Conservation (phyloP, 53 echinoderm and acorn worm genomes). For the Patiria pectinifera region DNA sequence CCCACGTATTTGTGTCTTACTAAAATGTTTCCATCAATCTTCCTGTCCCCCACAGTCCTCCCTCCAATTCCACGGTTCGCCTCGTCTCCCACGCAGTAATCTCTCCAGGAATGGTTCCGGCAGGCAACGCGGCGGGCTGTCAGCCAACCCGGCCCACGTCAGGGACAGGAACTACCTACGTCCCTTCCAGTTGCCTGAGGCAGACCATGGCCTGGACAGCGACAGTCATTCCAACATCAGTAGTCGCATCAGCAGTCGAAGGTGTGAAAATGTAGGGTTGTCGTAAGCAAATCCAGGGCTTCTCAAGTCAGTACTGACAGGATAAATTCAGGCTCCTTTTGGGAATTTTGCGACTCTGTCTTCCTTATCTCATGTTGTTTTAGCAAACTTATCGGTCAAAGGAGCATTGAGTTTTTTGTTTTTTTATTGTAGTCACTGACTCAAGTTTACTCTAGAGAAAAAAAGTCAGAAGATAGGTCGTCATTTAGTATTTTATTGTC, state of each 20-base stretch:
- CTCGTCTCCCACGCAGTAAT: slow-evolving; percentile 70
- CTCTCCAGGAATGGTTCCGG: slow-evolving; percentile 69
- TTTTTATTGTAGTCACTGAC: too few relatives aligned
- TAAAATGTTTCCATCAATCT: neutral
- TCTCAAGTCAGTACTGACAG: neutral
- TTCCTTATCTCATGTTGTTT: too few relatives aligned
- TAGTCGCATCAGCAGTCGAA: slow-evolving; percentile 70
- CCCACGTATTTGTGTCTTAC: neutral
- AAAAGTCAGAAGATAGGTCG: too few relatives aligned
- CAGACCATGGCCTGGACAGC: slow-evolving; percentile 51
- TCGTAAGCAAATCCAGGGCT: neutral
- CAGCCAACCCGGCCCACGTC: slow-evolving; percentile 41
- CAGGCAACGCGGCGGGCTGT: slow-evolving; percentile 26
- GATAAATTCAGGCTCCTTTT: neutral
- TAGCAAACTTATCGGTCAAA: too few relatives aligned
- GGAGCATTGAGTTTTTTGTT: too few relatives aligned
- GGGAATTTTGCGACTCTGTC: neutral
- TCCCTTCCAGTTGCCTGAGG: slow-evolving; percentile 71
- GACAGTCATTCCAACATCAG: slow-evolving; percentile 76
- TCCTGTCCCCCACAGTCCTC: slow-evolving; percentile 60
- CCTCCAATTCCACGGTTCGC: slow-evolving; percentile 74
- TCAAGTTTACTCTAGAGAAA: too few relatives aligned
- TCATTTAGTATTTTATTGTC: too few relatives aligned
- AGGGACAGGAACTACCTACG: slow-evolving; percentile 66
- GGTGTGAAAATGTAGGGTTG: neutral